Percentiles rank a stretch among this genome's conserved stretches.
Evolutionary conservation across 2,797 vertebrate genomes (phyloP).

Genomic region (Micropoecilia bifurca): DNA sequence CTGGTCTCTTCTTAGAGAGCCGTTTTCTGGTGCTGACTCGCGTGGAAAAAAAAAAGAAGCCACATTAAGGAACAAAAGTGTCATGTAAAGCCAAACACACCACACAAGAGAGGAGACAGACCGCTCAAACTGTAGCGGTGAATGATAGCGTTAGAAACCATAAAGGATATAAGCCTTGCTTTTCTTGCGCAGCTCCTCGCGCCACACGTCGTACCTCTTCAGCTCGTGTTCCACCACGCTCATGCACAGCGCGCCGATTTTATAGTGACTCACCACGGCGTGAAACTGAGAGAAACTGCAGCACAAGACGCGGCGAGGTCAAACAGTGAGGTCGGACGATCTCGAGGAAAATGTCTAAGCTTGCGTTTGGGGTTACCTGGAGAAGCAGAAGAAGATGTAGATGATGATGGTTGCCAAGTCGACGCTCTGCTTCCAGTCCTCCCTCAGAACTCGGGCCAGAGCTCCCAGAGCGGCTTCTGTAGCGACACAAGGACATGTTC

Average conservation of each 20-base stretch:
- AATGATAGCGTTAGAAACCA: neutral
- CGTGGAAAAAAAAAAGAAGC: constrained; percentile 64
- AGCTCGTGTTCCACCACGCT: constrained; percentile 96
- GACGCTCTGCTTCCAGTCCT: constrained; percentile 98
- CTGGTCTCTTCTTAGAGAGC: constrained; percentile 92
- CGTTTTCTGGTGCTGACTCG: constrained; percentile 92
- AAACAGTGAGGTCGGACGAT: neutral
- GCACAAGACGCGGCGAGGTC: neutral
- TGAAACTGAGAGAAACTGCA: constrained; percentile 89
- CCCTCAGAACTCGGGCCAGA: constrained; percentile 92
- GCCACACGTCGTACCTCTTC: constrained; percentile 95
- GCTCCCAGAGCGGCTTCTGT: constrained; percentile 92
- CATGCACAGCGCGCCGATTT: constrained; percentile 96
- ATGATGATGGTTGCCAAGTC: constrained; percentile 96
- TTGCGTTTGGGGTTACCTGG: constrained; percentile 55
- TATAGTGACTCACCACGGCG: constrained; percentile 94
- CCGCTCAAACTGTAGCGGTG: neutral
- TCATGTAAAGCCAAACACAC: neutral
- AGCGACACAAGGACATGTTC: constrained; percentile 40
- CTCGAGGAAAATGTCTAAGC: neutral
- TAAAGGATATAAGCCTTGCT: constrained; percentile 97
- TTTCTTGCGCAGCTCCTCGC: constrained; percentile 95
- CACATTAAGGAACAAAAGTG: constrained; percentile 43
- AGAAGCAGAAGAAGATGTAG: constrained; percentile 79
- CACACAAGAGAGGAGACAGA: neutral